Evolutionary conservation across 2,888 invertebrate species (phyloP).

Genomic region (Xylocampa areola): DNA sequence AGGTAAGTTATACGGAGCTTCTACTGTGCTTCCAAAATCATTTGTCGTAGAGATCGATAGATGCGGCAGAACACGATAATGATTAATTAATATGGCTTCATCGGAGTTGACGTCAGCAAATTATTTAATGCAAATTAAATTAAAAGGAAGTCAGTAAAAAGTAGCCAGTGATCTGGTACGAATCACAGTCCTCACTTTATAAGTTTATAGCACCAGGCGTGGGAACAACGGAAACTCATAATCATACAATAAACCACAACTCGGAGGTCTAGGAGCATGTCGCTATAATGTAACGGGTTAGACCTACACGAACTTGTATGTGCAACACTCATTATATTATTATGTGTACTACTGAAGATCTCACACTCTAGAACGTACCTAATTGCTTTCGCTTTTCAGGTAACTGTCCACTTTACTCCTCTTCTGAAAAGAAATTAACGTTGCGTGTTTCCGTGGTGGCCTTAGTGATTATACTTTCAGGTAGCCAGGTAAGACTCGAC

Average conservation of each 20-base stretch:
- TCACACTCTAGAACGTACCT: slow-evolving; percentile 31
- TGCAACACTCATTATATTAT: slow-evolving; percentile 27
- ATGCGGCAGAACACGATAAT: slow-evolving; percentile 6
- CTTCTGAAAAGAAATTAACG: slow-evolving; percentile 9
- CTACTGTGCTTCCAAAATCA: background rate
- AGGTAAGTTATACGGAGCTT: too few species aligned
- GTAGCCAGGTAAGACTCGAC: too few species aligned
- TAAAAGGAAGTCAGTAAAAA: slow-evolving; percentile 42
- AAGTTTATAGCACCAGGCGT: too few species aligned
- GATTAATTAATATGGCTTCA: slow-evolving; percentile 13
- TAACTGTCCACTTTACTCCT: slow-evolving; percentile 25
- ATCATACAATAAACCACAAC: slow-evolving; percentile 68
- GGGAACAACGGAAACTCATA: slow-evolving; percentile 68
- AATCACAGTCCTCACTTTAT: slow-evolving; percentile 39
- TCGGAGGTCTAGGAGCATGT: slow-evolving; percentile 51
- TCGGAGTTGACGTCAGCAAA: slow-evolving; percentile 11
- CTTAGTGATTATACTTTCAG: slow-evolving; percentile 3
- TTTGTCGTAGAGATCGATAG: background rate
- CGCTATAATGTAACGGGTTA: slow-evolving; percentile 38
- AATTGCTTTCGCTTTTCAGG: slow-evolving; percentile 33
- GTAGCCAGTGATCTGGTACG: slow-evolving; percentile 29
- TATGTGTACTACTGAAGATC: slow-evolving; percentile 27
- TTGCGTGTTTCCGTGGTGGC: slow-evolving; percentile 8
- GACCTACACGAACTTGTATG: slow-evolving; percentile 57
- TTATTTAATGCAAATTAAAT: slow-evolving; percentile 8